Conservation (phyloP, 2,797 vertebrate genomes). For the Pangasius djambal region DNA sequence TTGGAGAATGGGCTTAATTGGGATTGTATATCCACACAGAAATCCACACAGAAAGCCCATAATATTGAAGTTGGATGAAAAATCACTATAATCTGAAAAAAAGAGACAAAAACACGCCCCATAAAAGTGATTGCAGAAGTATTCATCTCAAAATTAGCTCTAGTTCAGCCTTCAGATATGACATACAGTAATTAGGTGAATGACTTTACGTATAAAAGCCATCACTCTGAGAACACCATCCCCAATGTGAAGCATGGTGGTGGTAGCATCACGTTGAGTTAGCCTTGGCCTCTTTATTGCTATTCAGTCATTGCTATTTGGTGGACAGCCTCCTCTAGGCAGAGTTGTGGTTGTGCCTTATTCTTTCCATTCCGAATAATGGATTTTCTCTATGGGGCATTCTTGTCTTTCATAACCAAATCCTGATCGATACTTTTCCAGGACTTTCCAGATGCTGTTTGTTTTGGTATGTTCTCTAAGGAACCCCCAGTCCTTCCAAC, state of each 20-base stretch:
- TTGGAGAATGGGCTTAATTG: neutral
- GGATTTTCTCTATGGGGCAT: too few relatives aligned
- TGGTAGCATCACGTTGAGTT: neutral
- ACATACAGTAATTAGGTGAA: neutral
- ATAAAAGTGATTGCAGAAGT: neutral
- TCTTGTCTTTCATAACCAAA: too few relatives aligned
- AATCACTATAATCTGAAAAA: too few relatives aligned
- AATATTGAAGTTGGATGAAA: neutral
- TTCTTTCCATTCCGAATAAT: too few relatives aligned
- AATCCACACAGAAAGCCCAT: neutral
- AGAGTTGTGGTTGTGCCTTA: too few relatives aligned
- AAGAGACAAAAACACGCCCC: neutral
- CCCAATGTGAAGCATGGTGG: neutral
- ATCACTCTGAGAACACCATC: neutral
- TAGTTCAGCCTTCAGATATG: neutral
- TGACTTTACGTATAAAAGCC: neutral
- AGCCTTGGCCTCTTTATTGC: neutral
- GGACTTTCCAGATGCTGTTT: too few relatives aligned
- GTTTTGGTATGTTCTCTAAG: too few relatives aligned
- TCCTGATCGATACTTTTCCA: too few relatives aligned
- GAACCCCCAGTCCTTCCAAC: too few relatives aligned
- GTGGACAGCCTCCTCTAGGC: too few relatives aligned
- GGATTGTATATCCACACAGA: neutral
- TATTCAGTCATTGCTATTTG: too few relatives aligned
- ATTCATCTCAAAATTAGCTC: neutral